Conservation (phyloP, 1,140 invertebrate genomes). For the Brachionus rotundiformis region DNA sequence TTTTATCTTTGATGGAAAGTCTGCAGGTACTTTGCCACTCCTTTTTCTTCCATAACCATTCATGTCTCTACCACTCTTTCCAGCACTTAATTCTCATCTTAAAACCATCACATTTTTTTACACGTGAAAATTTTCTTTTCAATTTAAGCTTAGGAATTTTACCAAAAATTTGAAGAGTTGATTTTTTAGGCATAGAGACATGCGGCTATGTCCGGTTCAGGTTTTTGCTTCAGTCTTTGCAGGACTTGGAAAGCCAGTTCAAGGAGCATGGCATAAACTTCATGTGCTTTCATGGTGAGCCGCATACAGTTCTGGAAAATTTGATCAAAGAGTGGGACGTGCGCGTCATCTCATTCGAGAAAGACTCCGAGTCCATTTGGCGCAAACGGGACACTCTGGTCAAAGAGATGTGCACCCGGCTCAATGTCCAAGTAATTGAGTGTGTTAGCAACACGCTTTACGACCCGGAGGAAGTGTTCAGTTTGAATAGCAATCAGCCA, state of each 20-base stretch:
- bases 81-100: too few species aligned
- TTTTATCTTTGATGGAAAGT: slow-evolving; percentile 75
- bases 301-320: slow-evolving; percentile 67
- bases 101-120: neutral
- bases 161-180: neutral
- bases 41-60: neutral
- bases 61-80: too few species aligned
- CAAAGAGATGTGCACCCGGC: slow-evolving; percentile 67
- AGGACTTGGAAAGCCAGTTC: slow-evolving; percentile 57
- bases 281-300: slow-evolving; percentile 66
- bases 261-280: slow-evolving; percentile 57
- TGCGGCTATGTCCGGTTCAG: slow-evolving; percentile 72
- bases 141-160: neutral
- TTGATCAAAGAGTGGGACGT: slow-evolving; percentile 62
- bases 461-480: slow-evolving; percentile 59
- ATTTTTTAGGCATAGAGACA: slow-evolving; percentile 65
- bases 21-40: slow-evolving; percentile 64
- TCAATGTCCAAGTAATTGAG: slow-evolving; percentile 67
- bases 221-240: slow-evolving; percentile 58
- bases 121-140: neutral
- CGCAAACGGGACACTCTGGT: slow-evolving; percentile 69
- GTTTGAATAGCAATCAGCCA: slow-evolving; percentile 58
- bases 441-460: slow-evolving; percentile 60
- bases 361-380: slow-evolving; percentile 75
- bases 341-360: slow-evolving; percentile 67